Evolutionary conservation across 2,797 vertebrate genomes (phyloP).

Genomic region (Betta splendens): DNA sequence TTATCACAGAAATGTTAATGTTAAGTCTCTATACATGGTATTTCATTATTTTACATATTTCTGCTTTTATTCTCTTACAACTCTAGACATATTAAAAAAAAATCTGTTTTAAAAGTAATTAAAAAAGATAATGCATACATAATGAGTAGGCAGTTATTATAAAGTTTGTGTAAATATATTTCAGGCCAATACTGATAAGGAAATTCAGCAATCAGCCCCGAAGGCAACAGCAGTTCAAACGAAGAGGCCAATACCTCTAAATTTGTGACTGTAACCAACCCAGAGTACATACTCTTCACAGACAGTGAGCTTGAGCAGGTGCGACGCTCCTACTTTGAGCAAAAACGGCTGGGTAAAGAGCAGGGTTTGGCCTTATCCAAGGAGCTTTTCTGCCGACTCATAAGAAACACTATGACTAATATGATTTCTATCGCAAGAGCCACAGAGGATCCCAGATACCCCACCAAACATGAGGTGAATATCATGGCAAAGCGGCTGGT

Average conservation of each 20-base stretch:
- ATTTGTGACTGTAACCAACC: slow-evolving; percentile 47
- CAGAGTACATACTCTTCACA: slow-evolving; percentile 50
- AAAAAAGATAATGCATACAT: too few relatives aligned
- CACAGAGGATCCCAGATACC: slow-evolving; percentile 47
- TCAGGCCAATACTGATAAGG: slow-evolving; percentile 21
- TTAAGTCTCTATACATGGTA: slow-evolving; percentile 1
- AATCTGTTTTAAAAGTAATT: too few relatives aligned
- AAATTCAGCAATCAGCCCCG: slow-evolving; percentile 7
- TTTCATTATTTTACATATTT: slow-evolving; percentile 7
- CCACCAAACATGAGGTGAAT: slow-evolving; percentile 49
- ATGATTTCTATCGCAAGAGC: slow-evolving; percentile 55
- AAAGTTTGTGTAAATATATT: slow-evolving; percentile 24
- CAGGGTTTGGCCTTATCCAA: slow-evolving; percentile 31
- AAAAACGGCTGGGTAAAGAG: slow-evolving; percentile 37
- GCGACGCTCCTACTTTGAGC: slow-evolving; percentile 35
- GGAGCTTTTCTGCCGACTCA: slow-evolving; percentile 46
- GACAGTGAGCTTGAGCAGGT: slow-evolving; percentile 47
- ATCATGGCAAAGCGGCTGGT: slow-evolving; percentile 53
- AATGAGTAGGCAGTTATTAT: too few relatives aligned
- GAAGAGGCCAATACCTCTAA: slow-evolving; percentile 39
- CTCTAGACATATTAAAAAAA: slow-evolving; percentile 7
- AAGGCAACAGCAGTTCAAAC: slow-evolving; percentile 12
- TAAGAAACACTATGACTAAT: slow-evolving; percentile 52
- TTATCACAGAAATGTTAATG: too few relatives aligned
- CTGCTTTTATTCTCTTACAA: slow-evolving; percentile 12